These are phyloP conservation scores for Drosophila ambigua DNA, from an alignment of 1,140 invertebrate genomes.

Conservation along the genomic window DNA sequence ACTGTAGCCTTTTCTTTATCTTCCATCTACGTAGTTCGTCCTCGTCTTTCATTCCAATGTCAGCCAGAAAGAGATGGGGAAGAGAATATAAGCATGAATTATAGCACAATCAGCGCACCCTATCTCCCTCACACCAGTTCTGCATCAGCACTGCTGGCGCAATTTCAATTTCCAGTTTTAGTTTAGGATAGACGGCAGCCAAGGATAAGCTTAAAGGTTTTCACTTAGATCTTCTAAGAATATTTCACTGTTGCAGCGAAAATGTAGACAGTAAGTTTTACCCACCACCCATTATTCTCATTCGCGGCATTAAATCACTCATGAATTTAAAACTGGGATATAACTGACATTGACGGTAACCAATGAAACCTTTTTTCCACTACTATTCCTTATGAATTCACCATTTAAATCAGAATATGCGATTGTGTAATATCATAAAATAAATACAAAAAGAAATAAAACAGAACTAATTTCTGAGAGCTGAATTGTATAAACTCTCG, in stretches of 20 bases:
- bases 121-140: conserved; percentile 42
- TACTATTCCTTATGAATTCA: too few species aligned
- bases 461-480: too few species aligned
- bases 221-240: conserved; percentile 19
- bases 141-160: conserved; percentile 20
- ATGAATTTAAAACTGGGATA: too few species aligned
- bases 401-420: too few species aligned
- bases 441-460: too few species aligned
- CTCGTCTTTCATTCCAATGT: conserved; percentile 5
- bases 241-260: conserved; percentile 7
- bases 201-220: conserved; percentile 10
- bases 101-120: conserved; percentile 69
- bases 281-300: too few species aligned
- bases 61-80: conserved; percentile 32
- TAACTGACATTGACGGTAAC: too few species aligned
- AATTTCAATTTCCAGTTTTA: conserved; percentile 53
- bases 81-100: conserved; percentile 68
- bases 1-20: conserved; percentile 59
- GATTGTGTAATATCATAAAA: too few species aligned
- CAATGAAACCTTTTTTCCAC: too few species aligned
- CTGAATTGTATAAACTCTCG: too few species aligned
- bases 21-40: conserved; percentile 43
- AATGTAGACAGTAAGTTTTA: not conserved
- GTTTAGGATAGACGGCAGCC: not conserved
- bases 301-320: too few species aligned